Evolutionary conservation across 2,888 invertebrate genomes (phyloP), one percentile per base, ranked within the genome.

Genomic region (Diarsia brunnea): DNA sequence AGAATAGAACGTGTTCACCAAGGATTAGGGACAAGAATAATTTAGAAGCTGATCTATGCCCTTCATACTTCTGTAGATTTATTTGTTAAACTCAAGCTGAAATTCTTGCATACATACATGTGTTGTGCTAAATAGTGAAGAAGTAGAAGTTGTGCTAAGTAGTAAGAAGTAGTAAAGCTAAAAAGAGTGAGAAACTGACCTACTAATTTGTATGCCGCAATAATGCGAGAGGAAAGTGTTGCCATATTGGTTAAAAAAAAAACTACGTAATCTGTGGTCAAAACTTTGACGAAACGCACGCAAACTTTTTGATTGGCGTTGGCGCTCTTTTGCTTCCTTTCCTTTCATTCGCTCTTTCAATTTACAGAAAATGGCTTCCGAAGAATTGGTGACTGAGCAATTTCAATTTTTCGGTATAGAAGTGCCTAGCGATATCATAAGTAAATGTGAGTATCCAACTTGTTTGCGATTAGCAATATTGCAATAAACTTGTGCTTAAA

Each of bases 401-500:
- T 97, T 97, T 94, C 97, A 97, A 91, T 97, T 97, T 93, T 95
- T 97, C 87, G 97, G 97, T 82, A 96, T 97, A 84, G 97, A 97
- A 88, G 95, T 97, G 76, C 92, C 93, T 67, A 95, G 94, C 78
- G 95, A 96, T 88, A 96, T 97, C 69, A 89, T 98, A 82, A 92
- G 93, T 69, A 97, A 97, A 97, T 97, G 96, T 96, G 89, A 96
- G 96, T 96, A 93, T 24, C 69, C 61, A 74, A 78, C 63, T 72
- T 70, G 58, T 78, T 75, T 68, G 71, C 68, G 70, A 43, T 75
- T 76, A 31, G 64, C 61, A 65, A 58, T 27, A 27, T 58, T 27
- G 27, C 58, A 24, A 60, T 65, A 69, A 72, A 82, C 61, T 71
- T 76, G 27, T 64, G 80, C 77, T 84, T 85, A 73, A 79, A 73